Evolutionary conservation across 2,113 vertebrate genomes (phyloP).

Genomic region (Chlorodrepanis virens): DNA sequence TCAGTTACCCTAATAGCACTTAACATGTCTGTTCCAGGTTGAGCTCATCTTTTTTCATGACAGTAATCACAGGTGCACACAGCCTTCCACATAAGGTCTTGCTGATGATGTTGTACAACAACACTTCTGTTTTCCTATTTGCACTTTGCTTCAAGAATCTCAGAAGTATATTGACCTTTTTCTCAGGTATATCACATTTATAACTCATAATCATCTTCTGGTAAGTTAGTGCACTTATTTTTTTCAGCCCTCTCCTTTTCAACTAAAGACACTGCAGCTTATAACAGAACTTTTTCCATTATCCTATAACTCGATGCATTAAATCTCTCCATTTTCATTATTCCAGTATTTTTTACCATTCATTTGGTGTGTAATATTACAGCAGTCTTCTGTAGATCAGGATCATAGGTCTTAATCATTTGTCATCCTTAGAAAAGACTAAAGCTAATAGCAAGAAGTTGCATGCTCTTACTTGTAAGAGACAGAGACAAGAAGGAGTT

Average conservation of each 20-base stretch:
- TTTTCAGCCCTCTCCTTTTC: not conserved
- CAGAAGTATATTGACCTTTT: not conserved
- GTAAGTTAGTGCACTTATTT: not conserved
- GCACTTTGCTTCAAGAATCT: not conserved
- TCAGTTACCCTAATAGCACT: not conserved
- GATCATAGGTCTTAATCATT: not conserved
- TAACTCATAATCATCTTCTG: not conserved
- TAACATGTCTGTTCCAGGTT: not conserved
- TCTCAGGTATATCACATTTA: not conserved
- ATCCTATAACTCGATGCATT: not conserved
- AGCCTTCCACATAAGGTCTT: not conserved
- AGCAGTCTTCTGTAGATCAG: not conserved
- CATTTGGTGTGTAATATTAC: not conserved
- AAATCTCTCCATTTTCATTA: not conserved
- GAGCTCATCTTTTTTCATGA: not conserved
- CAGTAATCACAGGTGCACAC: not conserved
- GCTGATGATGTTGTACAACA: not conserved
- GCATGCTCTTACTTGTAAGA: not conserved
- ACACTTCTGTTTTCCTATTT: not conserved
- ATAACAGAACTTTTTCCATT: not conserved
- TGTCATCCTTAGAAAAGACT: not conserved
- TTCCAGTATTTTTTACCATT: not conserved
- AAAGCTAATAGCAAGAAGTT: not conserved
- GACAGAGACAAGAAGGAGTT: not conserved
- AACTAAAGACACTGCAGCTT: not conserved